Evolutionary conservation across 1,140 invertebrate species (phyloP).

Genomic region (Sesamia nonagrioides): DNA sequence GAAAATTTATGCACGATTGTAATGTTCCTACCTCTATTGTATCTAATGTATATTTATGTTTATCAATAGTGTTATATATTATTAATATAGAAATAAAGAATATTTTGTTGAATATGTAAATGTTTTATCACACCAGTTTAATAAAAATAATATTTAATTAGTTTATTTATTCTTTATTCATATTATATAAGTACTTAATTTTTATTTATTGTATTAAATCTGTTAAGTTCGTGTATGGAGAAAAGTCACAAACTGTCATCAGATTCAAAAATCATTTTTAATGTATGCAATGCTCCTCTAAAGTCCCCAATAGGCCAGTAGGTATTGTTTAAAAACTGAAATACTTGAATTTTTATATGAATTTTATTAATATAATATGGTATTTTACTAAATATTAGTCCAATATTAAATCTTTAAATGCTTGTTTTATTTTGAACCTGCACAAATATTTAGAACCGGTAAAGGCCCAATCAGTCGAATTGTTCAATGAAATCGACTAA

Average conservation of each 20-base stretch:
- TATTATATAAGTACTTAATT: conserved; percentile 48
- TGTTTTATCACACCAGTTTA: background rate
- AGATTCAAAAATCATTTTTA: conserved; percentile 5
- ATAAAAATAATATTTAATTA: background rate
- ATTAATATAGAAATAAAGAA: background rate
- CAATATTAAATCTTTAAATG: conserved; percentile 85
- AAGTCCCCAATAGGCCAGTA: conserved; percentile 57
- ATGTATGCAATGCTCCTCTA: conserved; percentile 10
- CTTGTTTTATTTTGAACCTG: conserved; percentile 75
- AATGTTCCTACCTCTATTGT: conserved; percentile 44
- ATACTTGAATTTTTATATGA: conserved; percentile 87
- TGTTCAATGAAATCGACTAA: no score
- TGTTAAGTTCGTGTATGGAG: conserved; percentile 12
- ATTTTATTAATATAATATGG: conserved; percentile 87
- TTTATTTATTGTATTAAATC: conserved; percentile 33
- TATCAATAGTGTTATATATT: conserved; percentile 1
- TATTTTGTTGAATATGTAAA: conserved; percentile 11
- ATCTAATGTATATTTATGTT: conserved; percentile 21
- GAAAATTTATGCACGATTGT: conserved; percentile 27
- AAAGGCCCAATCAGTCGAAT: background rate
- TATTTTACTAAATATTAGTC: conserved; percentile 87
- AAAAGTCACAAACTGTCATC: background rate
- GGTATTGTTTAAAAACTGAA: conserved; percentile 83
- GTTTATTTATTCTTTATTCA: conserved; percentile 20
- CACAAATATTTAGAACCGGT: background rate